phyloP scores from a whole-genome alignment of 2,797 vertebrate genomes.

The Falco berigora region DNA sequence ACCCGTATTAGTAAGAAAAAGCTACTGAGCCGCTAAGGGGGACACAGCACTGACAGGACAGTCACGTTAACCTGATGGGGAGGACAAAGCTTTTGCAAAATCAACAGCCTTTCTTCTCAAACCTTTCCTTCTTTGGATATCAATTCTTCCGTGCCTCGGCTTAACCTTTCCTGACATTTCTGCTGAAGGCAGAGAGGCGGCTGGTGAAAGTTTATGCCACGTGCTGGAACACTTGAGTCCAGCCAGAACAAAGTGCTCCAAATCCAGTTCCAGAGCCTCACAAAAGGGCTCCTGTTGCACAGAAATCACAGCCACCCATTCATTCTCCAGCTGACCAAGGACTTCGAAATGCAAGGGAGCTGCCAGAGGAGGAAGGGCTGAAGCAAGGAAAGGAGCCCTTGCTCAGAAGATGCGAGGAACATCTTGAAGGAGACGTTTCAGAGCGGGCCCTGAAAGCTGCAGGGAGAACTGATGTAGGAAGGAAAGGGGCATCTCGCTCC shows the following conservation, averaged over 20 bases:
- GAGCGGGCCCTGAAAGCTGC: not conserved
- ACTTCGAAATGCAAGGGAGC: not conserved
- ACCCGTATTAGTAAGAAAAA: not conserved
- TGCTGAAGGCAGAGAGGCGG: slow-evolving; percentile 1
- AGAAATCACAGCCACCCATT: slow-evolving; percentile 47
- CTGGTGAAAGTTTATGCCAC: not conserved
- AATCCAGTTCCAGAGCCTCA: slow-evolving; percentile 26
- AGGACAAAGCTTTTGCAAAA: not conserved
- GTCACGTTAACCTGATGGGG: not conserved
- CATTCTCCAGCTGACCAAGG: not conserved
- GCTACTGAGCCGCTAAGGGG: not conserved
- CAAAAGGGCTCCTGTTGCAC: slow-evolving; percentile 67
- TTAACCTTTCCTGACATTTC: slow-evolving; percentile 35
- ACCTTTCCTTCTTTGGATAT: not conserved
- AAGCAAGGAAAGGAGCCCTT: not conserved
- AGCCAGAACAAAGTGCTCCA: slow-evolving; percentile 41
- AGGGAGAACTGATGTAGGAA: not conserved
- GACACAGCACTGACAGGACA: not conserved
- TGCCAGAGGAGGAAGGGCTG: not conserved
- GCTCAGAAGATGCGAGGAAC: not conserved
- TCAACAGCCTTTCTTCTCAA: not conserved
- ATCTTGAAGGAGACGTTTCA: not conserved
- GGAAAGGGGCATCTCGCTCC: not conserved
- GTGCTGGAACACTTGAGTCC: slow-evolving; percentile 32
- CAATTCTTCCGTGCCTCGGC: not conserved